These are phyloP conservation scores for Eubucco bourcierii DNA, from an alignment of 2,113 vertebrate genomes.

Conservation along the genomic window DNA sequence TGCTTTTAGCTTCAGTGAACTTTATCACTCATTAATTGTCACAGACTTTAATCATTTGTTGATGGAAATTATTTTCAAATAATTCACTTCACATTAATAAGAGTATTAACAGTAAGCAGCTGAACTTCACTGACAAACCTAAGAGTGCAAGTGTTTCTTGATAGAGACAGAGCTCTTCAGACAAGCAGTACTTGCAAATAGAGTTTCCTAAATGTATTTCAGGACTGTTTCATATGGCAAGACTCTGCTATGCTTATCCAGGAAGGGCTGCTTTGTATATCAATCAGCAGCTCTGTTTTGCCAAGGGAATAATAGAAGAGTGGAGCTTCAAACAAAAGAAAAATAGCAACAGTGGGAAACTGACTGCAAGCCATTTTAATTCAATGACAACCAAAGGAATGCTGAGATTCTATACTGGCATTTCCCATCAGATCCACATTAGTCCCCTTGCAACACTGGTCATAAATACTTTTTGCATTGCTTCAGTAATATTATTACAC, in stretches of 20 bases:
- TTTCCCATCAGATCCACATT: neutral
- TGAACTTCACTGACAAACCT: neutral
- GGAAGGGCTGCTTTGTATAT: neutral
- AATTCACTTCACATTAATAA: neutral
- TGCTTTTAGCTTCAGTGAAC: neutral
- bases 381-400: neutral
- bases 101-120: neutral
- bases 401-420: neutral
- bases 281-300: neutral
- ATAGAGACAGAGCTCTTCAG: neutral
- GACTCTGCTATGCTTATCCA: neutral
- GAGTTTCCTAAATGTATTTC: neutral
- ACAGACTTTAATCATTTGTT: neutral
- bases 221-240: neutral
- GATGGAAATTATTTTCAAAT: neutral
- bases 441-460: neutral
- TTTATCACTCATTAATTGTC: neutral
- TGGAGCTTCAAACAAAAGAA: neutral
- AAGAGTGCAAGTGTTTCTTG: neutral
- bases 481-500: neutral
- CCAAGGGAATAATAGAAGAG: neutral
- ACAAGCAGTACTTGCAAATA: neutral
- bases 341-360: neutral
- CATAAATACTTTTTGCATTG: neutral
- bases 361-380: neutral